Percentiles rank a stretch among this genome's conserved stretches.
phyloP scores from a whole-genome alignment of 2,113 vertebrate species.

The Phyllostomus hastatus region DNA sequence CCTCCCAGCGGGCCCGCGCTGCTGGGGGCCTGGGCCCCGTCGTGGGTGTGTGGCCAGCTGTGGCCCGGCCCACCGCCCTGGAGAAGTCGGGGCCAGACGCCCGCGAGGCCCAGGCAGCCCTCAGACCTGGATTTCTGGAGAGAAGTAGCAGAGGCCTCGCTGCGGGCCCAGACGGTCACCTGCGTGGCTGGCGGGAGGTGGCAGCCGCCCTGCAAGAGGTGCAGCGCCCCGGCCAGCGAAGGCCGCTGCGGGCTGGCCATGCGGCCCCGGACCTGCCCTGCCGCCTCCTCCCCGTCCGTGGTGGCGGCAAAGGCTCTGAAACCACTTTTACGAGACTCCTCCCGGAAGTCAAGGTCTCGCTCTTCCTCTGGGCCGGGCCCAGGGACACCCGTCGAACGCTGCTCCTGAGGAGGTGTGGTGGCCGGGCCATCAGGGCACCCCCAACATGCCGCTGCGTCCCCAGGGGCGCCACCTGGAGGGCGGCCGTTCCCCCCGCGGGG shows the following conservation, averaged over 20 bases:
- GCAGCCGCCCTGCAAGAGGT: neutral
- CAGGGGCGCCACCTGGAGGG: neutral
- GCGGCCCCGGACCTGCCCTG: neutral
- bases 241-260: neutral
- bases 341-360: slow-evolving; percentile 48
- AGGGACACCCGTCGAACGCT: neutral
- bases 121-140: slow-evolving; percentile 76
- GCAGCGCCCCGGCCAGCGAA: neutral
- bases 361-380: neutral
- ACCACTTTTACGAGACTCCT: neutral
- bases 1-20: neutral
- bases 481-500: neutral
- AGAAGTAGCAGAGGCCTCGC: neutral
- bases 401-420: neutral
- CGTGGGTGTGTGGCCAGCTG: slow-evolving; percentile 76
- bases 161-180: neutral
- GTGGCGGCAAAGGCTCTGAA: neutral
- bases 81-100: slow-evolving; percentile 11
- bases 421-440: slow-evolving; percentile 16
- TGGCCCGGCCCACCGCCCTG: slow-evolving; percentile 38
- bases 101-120: slow-evolving; percentile 61
- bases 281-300: neutral
- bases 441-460: neutral
- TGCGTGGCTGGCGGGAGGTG: neutral
- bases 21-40: neutral